These are phyloP conservation scores for Sapayoa aenigma DNA, from an alignment of 2,113 vertebrate genomes.

Conservation along the genomic window DNA sequence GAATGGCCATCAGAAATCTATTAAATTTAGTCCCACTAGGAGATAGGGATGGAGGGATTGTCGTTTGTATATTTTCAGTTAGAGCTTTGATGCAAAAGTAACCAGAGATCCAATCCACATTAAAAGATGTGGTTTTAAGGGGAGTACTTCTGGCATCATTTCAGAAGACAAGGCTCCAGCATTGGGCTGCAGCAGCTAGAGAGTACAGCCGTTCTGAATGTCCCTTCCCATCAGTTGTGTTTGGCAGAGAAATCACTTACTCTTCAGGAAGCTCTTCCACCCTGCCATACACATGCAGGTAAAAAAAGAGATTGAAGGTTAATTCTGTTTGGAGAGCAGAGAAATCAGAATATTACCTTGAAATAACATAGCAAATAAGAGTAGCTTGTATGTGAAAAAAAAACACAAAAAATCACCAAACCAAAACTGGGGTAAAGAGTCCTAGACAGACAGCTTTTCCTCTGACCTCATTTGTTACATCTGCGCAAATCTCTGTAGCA, in stretches of 20 bases:
- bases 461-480: conserved; percentile 19
- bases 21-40: neutral
- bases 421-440: neutral
- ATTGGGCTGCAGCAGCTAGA: neutral
- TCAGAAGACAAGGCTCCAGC: neutral
- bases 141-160: neutral
- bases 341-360: neutral
- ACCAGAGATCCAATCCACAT: neutral
- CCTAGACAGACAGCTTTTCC: neutral
- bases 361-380: neutral
- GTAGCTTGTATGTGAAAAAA: neutral
- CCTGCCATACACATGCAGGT: neutral
- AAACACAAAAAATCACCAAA: neutral
- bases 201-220: neutral
- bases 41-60: neutral
- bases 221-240: neutral
- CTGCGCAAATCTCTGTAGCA: conserved; percentile 6
- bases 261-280: neutral
- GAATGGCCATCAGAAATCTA: neutral
- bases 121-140: neutral
- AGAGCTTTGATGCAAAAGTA: neutral
- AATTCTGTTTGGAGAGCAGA: neutral
- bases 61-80: neutral
- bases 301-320: neutral
- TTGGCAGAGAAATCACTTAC: neutral